Evolutionary conservation across 1,140 invertebrate species (phyloP), one percentile per base, ranked within the genome.

Genomic region (Drosophila nebulosa): DNA sequence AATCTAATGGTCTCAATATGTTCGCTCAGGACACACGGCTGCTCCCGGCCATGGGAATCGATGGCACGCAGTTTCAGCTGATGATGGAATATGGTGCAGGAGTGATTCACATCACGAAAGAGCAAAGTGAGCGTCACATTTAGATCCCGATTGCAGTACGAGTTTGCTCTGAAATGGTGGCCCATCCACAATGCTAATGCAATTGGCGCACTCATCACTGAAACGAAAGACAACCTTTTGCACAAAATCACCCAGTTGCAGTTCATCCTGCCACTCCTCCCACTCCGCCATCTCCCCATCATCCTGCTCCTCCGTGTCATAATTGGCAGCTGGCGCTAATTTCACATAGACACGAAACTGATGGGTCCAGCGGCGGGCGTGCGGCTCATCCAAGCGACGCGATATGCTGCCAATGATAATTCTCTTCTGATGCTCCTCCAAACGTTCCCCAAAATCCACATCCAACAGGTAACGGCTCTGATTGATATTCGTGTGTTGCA

Each of bases 381-480:
- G 21, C 39, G 66, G 64, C 35, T 74, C 63, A 42, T 35, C 59
- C 59, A 61, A 21, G 10, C 59, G 59, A 1, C 59, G 21, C 18
- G 16, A 10, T 10, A 21, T 16, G 3, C 42, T 62, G 5, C 59
- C 59, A 26, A 62, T 14, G 5, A 62, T 30, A 12, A 62, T 62
- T 0, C 27, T 18, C 18, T 52, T 62, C 9, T 51, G 14, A 2
- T 32, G 16, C 10, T 61, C 2, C 27, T 51, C 7, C 10, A 12
- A 26, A 4, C 14, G n/a, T 10, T 30, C 24, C 3, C 10, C 9
- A 21, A 7, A 22, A n/a, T 12, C 26, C 3, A 10, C n/a, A 4
- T 3, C n/a, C 42, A 46, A n/a, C 16, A 61, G 42, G 14, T 46
- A 16, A 14, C 42, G 59, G n/a, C 59, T 51, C 14, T 61, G 27